Evolutionary conservation across 2,888 invertebrate species (phyloP).

Genomic region (Drosophila macrospina): DNA sequence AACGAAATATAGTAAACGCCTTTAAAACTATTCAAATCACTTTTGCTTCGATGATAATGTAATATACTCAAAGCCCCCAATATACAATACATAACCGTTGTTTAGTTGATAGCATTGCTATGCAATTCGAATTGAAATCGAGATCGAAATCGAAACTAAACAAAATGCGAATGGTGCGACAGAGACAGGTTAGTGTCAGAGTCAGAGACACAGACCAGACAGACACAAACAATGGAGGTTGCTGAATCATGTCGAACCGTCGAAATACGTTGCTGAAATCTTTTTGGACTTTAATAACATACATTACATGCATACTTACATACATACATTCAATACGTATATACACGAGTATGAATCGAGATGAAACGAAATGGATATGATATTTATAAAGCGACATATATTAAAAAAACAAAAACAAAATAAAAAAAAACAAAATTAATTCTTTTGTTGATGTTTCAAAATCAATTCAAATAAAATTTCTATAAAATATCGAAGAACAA

Average conservation of each 20-base stretch:
- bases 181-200: slow-evolving; percentile 56
- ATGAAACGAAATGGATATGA: slow-evolving; percentile 26
- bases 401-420: not conserved
- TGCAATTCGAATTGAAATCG: slow-evolving; percentile 31
- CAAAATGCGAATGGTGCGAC: slow-evolving; percentile 75
- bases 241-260: slow-evolving; percentile 77
- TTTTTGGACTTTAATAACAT: slow-evolving; percentile 66
- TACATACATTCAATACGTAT: slow-evolving; percentile 23
- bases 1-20: slow-evolving; percentile 76
- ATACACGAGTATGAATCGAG: slow-evolving; percentile 28
- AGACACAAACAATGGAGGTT: slow-evolving; percentile 57
- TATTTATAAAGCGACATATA: slow-evolving; percentile 26
- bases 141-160: slow-evolving; percentile 42
- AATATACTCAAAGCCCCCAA: slow-evolving; percentile 73
- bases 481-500: slow-evolving; percentile 18
- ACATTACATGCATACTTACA: slow-evolving; percentile 25
- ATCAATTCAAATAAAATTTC: slow-evolving; percentile 25
- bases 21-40: slow-evolving; percentile 72
- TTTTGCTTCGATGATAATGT: slow-evolving; percentile 79
- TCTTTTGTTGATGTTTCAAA: slow-evolving; percentile 30
- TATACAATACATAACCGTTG: slow-evolving; percentile 63
- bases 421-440: slow-evolving; percentile 1
- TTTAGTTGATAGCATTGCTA: slow-evolving; percentile 70
- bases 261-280: slow-evolving; percentile 77
- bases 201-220: slow-evolving; percentile 24